Base-by-base conservation (phyloP, 1,140 invertebrate genomes). In the Nautilus pompilius region DNA sequence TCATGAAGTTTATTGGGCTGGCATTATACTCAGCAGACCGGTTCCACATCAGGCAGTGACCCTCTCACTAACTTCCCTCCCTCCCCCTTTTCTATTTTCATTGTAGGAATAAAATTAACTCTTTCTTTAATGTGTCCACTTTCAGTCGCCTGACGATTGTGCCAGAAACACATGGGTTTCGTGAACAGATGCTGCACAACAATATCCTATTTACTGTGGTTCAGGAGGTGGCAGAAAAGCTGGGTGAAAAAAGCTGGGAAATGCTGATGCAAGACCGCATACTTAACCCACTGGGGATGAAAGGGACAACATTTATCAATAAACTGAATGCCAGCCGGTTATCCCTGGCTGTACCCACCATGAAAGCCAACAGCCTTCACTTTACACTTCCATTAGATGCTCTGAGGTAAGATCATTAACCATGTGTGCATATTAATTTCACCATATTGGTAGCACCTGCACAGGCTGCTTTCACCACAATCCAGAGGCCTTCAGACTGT, bases 161-260 rank as follows among this genome's bases (percentile, higher is more conserved):
- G 10, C 69, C 68, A 34, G 56, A 60, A 26, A 48, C 63, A 2
- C 53, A 32, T 5, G 48, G 33, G 1, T 77, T 77, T 66, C 53
- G 75, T 29, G 75, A 71, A 22, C 63, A 60, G 8, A 67, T 62
- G 36, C 29, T 68, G 2, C 62, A 70, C 54, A 75, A 63, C 57
- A 67, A 75, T 46, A 22, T 67, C 28, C 60, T 77, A 53, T 77
- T 66, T 56, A 53, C 58, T 2, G 20, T 75, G 59, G 58, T 66
- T 0, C 65, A 68, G n/a, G 66, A 72, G 4, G 66, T 70, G 3
- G 28, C 65, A 1, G 62, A 66, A 22, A 59, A 28, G 17, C 63
- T 77, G 22, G 73, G 68, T 15, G 62, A 55, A 6, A 68, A 68
- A 28, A 49, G 68, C 2, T 74, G 67, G 65, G 60, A 72, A 32